Conservation (phyloP, 2,797 vertebrate genomes). For the Alosa sapidissima region DNA sequence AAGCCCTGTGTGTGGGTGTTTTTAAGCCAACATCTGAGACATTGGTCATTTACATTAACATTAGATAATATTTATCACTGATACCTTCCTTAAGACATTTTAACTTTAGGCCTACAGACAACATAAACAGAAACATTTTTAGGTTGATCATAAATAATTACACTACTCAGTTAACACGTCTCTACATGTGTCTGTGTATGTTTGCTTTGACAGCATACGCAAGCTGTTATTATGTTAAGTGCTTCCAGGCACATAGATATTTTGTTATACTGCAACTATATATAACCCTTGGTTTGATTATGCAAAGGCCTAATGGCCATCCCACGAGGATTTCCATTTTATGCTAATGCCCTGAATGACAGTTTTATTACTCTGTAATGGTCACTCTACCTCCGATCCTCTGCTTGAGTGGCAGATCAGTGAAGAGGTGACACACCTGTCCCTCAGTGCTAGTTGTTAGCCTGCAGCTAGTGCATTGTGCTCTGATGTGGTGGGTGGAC, state of each 20-base stretch:
- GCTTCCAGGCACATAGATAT: background rate
- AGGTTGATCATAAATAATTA: background rate
- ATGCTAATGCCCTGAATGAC: background rate
- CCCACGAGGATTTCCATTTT: background rate
- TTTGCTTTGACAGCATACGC: background rate
- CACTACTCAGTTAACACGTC: background rate
- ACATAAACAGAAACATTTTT: background rate
- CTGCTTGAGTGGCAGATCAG: background rate
- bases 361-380: slow-evolving; percentile 1
- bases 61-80: background rate
- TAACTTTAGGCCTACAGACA: background rate
- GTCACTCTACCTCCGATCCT: background rate
- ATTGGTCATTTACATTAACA: background rate
- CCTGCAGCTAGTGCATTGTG: slow-evolving; percentile 56
- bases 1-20: background rate
- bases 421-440: background rate
- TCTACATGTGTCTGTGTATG: background rate
- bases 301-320: background rate
- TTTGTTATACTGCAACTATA: background rate
- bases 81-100: background rate
- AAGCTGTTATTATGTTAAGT: slow-evolving; percentile 6
- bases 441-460: slow-evolving; percentile 26
- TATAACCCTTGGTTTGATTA: slow-evolving; percentile 11
- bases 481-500: slow-evolving; percentile 50
- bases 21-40: background rate